These are phyloP conservation scores for Drosophila tropicalis DNA, from an alignment of 1,140 invertebrate genomes.

Conservation along the genomic window DNA sequence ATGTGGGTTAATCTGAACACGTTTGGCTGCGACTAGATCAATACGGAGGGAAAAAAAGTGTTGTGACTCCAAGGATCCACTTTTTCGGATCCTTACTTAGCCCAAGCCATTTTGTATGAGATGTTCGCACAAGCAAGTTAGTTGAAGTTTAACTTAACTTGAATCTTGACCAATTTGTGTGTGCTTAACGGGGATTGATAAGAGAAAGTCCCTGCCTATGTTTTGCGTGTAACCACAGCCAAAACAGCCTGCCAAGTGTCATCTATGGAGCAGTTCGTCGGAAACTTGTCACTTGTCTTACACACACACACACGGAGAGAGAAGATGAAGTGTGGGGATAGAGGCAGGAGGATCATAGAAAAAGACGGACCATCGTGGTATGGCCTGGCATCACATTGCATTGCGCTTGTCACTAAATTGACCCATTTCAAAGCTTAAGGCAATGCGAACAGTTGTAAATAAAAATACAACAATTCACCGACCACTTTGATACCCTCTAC, in stretches of 20 bases:
- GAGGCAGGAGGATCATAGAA: background rate
- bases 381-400: conserved; percentile 29
- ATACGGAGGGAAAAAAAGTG: no score
- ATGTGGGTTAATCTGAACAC: conserved; percentile 14
- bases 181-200: conserved; percentile 14
- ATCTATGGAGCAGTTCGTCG: conserved; percentile 16
- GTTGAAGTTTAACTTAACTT: background rate
- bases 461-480: conserved; percentile 4
- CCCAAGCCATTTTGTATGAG: no score
- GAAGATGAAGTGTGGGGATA: background rate
- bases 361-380: conserved; percentile 11
- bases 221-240: conserved; percentile 3
- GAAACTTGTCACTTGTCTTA: conserved; percentile 22
- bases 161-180: conserved; percentile 20
- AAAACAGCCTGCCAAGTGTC: conserved; percentile 34
- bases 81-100: no score
- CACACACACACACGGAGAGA: conserved; percentile 5
- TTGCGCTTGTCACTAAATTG: conserved; percentile 57
- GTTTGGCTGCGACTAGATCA: background rate
- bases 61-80: no score
- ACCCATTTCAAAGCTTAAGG: conserved; percentile 57
- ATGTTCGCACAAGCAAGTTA: no score
- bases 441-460: conserved; percentile 27
- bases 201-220: conserved; percentile 22
- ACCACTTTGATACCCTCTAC: background rate